Percentiles rank a stretch among this genome's conserved stretches.
Conservation (phyloP, 2,797 vertebrate species). For the Masticophis lateralis region DNA sequence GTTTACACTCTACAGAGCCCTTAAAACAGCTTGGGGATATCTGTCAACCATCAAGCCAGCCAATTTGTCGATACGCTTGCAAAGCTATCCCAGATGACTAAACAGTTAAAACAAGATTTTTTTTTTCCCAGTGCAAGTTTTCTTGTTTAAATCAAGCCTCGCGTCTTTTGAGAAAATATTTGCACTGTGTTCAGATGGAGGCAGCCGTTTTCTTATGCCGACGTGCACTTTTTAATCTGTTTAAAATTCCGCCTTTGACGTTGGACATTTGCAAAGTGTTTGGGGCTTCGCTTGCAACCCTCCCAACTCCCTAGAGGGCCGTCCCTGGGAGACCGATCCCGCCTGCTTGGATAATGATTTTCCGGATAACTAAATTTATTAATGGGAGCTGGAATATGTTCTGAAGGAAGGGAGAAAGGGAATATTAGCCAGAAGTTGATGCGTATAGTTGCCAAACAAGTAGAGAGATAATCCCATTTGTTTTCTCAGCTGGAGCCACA, state of each 20-base stretch:
- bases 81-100: background rate
- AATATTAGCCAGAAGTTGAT: background rate
- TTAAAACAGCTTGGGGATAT: background rate
- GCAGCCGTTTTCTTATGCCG: background rate
- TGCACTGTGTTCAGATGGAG: background rate
- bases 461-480: background rate
- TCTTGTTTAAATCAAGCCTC: background rate
- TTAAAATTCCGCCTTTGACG: conserved; percentile 53
- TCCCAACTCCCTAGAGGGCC: conserved; percentile 50
- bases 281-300: conserved; percentile 34
- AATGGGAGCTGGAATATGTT: conserved; percentile 34
- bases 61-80: background rate
- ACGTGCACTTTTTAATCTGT: background rate
- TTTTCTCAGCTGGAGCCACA: background rate
- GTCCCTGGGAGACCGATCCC: conserved; percentile 49
- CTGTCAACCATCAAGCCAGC: background rate
- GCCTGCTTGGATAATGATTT: conserved; percentile 51
- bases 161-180: conserved; percentile 10
- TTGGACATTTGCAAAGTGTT: conserved; percentile 46
- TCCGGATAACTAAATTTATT: conserved; percentile 62
- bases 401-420: background rate
- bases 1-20: background rate
- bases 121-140: background rate
- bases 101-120: background rate
- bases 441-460: background rate